phyloP scores from a whole-genome alignment of 2,113 vertebrate species.

The Puma concolor region DNA sequence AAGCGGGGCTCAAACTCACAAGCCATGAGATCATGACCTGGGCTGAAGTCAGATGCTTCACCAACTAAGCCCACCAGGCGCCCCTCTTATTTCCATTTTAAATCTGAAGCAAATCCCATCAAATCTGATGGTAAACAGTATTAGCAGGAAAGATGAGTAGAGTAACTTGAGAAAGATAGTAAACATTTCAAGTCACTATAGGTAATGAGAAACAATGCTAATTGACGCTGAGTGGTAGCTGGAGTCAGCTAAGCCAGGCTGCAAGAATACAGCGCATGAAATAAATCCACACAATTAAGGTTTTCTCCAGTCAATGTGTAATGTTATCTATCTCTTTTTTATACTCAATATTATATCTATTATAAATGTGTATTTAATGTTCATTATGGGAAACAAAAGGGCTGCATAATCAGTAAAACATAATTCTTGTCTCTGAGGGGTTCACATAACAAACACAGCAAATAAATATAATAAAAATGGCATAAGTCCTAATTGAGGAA shows the following conservation, averaged over 20 bases:
- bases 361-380: background rate
- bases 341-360: background rate
- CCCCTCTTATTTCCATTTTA: background rate
- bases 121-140: background rate
- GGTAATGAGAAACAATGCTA: background rate
- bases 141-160: background rate
- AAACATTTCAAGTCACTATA: background rate
- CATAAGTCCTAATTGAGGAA: background rate
- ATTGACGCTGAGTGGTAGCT: background rate
- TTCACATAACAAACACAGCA: background rate
- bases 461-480: background rate
- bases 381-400: background rate
- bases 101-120: background rate
- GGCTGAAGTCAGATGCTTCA: background rate
- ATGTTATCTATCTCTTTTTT: background rate
- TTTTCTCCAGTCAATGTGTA: background rate
- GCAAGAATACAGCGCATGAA: too few relatives aligned
- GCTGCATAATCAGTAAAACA: background rate
- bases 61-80: background rate
- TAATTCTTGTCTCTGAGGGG: background rate
- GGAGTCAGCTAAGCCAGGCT: background rate
- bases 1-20: background rate
- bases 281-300: background rate
- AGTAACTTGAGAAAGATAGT: background rate
- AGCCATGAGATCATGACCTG: background rate